Conservation (phyloP, 2,113 vertebrate genomes). For the Trogon melanurus region DNA sequence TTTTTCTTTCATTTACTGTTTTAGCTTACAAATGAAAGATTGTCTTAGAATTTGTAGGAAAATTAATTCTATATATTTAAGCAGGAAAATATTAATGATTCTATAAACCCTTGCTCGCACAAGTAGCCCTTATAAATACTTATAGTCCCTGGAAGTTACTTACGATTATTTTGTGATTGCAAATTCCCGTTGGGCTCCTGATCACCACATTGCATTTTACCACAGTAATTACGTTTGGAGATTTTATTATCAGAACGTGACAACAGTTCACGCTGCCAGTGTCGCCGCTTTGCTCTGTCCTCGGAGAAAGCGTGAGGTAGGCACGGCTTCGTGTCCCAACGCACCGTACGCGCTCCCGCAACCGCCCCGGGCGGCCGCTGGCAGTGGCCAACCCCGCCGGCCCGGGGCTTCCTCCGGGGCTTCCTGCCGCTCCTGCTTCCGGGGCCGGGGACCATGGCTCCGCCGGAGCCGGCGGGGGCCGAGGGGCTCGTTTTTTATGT, state of each 20-base stretch:
- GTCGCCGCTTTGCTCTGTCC: not conserved
- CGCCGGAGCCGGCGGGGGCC: not conserved
- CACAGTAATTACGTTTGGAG: not conserved
- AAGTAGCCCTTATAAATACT: not conserved
- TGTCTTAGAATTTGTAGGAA: not conserved
- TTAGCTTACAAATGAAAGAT: not conserved
- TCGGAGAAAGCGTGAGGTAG: not conserved
- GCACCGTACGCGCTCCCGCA: no score
- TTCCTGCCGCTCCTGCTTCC: fast-evolving
- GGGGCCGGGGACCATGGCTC: not conserved
- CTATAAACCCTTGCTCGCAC: not conserved
- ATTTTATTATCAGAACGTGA: not conserved
- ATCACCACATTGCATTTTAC: not conserved
- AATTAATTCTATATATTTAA: not conserved
- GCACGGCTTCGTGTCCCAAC: no score
- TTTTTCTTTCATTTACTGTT: not conserved
- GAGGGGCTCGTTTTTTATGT: conserved; percentile 57
- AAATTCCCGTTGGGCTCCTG: not conserved
- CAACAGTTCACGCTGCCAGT: not conserved
- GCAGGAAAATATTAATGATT: not conserved
- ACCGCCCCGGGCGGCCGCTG: fast-evolving
- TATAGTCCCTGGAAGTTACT: not conserved
- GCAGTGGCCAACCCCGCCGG: no score
- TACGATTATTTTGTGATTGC: not conserved
- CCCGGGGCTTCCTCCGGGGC: no score